phyloP scores from a whole-genome alignment of 2,888 invertebrate genomes.

The Drepanosiphum platanoidis region DNA sequence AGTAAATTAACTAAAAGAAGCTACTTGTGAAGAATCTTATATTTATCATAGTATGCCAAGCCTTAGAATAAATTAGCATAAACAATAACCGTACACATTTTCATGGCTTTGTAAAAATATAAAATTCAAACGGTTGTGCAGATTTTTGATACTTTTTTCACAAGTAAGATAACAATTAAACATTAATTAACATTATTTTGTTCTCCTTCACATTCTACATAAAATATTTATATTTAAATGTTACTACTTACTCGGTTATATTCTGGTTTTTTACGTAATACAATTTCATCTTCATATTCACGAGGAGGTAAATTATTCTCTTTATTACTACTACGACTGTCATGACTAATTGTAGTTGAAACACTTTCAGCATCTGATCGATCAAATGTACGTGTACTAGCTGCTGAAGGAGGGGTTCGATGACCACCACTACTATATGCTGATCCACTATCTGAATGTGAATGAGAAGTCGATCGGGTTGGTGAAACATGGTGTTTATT shows the following conservation, averaged over 20 bases:
- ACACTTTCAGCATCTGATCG: constrained; percentile 84
- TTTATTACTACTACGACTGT: constrained; percentile 75
- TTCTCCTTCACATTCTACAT: too few relatives aligned
- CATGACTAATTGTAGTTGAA: constrained; percentile 81
- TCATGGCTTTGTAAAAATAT: too few relatives aligned
- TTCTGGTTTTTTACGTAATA: constrained; percentile 73
- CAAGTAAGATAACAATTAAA: too few relatives aligned
- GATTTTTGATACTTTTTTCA: too few relatives aligned
- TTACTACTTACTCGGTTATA: constrained; percentile 67
- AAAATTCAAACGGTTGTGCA: too few relatives aligned
- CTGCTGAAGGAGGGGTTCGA: constrained; percentile 65
- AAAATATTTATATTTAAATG: not conserved
- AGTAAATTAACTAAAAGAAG: too few relatives aligned
- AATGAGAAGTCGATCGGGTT: constrained; percentile 71
- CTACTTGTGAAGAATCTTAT: too few relatives aligned
- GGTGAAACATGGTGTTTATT: constrained; percentile 68
- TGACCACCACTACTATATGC: constrained; percentile 64
- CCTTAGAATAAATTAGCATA: too few relatives aligned
- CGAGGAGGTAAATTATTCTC: constrained; percentile 68
- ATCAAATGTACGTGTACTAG: constrained; percentile 65
- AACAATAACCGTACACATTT: too few relatives aligned
- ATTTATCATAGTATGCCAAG: too few relatives aligned
- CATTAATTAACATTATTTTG: too few relatives aligned
- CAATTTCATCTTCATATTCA: constrained; percentile 74
- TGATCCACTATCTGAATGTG: constrained; percentile 65